Evolutionary conservation across 2,888 invertebrate species (phyloP).

Genomic region (Sycophila texana): DNA sequence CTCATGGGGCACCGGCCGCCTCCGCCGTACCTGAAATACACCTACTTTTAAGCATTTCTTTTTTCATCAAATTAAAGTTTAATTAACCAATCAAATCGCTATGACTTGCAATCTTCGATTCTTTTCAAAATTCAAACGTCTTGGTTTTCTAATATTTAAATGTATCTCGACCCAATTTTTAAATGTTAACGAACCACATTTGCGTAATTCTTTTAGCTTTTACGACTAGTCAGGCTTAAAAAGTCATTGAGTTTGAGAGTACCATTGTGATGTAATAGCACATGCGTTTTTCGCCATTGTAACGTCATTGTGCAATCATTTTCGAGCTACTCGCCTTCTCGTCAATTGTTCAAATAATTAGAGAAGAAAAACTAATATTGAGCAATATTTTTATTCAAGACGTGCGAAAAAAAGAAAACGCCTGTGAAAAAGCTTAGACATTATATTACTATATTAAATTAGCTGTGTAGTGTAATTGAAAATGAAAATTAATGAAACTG

Average conservation of each 20-base stretch:
- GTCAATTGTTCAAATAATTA: conserved; percentile 26
- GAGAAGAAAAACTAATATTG: conserved; percentile 1
- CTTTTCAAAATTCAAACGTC: too few relatives aligned
- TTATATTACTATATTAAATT: too few relatives aligned
- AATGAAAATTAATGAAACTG: too few relatives aligned
- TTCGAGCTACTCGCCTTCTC: neutral
- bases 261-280: conserved; percentile 38
- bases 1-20: conserved; percentile 56
- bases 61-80: too few relatives aligned
- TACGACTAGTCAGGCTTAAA: conserved; percentile 14
- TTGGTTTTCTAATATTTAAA: too few relatives aligned
- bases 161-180: neutral
- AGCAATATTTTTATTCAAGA: neutral
- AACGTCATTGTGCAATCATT: conserved; percentile 19
- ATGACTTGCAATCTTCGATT: too few relatives aligned
- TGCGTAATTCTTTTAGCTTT: conserved; percentile 19
- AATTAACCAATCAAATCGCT: too few relatives aligned
- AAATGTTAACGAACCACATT: conserved; percentile 16
- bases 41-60: too few relatives aligned
- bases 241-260: neutral
- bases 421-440: too few relatives aligned
- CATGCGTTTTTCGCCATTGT: conserved; percentile 22
- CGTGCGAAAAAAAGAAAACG: too few relatives aligned
- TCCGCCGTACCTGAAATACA: neutral
- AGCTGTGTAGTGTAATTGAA: too few relatives aligned